A percentile compares a stretch with the other conserved stretches of the same genome.
Evolutionary conservation across 2,888 invertebrate genomes (phyloP).

Genomic region (Nymphalis urticae): DNA sequence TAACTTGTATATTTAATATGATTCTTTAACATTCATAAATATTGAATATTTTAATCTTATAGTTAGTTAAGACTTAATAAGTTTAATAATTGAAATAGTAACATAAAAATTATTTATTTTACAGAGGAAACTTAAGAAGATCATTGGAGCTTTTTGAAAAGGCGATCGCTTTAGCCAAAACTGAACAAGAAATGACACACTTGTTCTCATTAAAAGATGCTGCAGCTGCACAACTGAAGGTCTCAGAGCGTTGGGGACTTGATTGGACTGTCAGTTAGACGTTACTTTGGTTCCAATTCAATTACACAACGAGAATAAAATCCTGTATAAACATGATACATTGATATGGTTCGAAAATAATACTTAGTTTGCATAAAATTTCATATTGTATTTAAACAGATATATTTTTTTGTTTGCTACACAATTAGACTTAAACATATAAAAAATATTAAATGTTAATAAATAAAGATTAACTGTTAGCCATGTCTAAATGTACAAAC

Average conservation of each 20-base stretch:
- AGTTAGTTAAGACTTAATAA: not conserved
- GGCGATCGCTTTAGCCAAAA: slow-evolving; percentile 92
- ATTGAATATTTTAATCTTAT: no score
- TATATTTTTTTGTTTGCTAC: not conserved
- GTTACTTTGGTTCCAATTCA: slow-evolving; percentile 42
- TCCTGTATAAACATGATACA: slow-evolving; percentile 49
- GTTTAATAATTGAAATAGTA: not conserved
- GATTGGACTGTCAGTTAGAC: slow-evolving; percentile 80
- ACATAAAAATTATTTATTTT: slow-evolving; percentile 53
- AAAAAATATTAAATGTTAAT: not conserved
- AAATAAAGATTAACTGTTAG: not conserved
- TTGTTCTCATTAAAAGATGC: slow-evolving; percentile 94
- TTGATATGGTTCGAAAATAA: slow-evolving; percentile 30
- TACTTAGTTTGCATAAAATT: slow-evolving; percentile 28
- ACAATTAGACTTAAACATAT: not conserved
- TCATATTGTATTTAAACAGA: slow-evolving; percentile 10
- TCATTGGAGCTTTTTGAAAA: slow-evolving; percentile 94
- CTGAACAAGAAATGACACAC: slow-evolving; percentile 94
- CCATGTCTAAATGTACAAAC: not conserved
- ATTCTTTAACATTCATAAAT: no score
- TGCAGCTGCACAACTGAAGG: slow-evolving; percentile 92
- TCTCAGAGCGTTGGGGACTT: slow-evolving; percentile 88
- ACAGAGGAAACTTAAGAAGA: slow-evolving; percentile 89
- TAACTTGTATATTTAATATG: no score
- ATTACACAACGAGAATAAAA: slow-evolving; percentile 57